Conservation (phyloP, 2,113 vertebrate species). For the Mohoua ochrocephala region DNA sequence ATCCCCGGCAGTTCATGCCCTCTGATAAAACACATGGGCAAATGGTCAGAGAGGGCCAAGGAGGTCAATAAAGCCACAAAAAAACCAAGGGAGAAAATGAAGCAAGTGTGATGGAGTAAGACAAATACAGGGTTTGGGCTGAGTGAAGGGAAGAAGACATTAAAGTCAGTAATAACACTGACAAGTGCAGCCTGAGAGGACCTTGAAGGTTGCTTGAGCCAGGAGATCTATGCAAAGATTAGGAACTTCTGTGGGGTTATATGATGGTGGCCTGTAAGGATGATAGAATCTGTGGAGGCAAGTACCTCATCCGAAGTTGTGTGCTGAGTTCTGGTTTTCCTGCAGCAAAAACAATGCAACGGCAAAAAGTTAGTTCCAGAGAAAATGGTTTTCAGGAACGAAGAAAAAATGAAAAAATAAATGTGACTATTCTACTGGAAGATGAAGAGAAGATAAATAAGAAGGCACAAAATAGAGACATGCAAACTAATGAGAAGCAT, state of each 20-base stretch:
- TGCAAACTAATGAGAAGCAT: background rate
- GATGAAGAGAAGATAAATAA: slow-evolving; percentile 1
- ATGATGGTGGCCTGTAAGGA: background rate
- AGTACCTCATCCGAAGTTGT: background rate
- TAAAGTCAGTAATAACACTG: background rate
- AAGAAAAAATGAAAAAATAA: background rate
- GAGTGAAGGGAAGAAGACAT: background rate
- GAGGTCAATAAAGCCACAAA: background rate
- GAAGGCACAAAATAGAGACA: background rate
- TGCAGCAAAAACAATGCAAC: background rate
- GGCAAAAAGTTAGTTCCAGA: background rate
- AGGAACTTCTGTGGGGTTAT: background rate
- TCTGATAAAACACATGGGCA: background rate
- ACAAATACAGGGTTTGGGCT: background rate
- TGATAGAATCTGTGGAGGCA: background rate
- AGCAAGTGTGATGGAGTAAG: background rate
- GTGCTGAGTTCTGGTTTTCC: background rate
- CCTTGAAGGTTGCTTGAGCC: background rate
- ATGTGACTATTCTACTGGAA: background rate
- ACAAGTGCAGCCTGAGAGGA: background rate
- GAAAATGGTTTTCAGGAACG: background rate
- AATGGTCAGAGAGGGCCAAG: background rate
- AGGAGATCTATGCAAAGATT: background rate
- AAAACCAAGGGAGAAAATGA: background rate
- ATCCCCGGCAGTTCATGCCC: background rate